Evolutionary conservation across 2,888 invertebrate species (phyloP), one percentile per base, ranked within the genome.

Genomic region (Cyclophora punctaria): DNA sequence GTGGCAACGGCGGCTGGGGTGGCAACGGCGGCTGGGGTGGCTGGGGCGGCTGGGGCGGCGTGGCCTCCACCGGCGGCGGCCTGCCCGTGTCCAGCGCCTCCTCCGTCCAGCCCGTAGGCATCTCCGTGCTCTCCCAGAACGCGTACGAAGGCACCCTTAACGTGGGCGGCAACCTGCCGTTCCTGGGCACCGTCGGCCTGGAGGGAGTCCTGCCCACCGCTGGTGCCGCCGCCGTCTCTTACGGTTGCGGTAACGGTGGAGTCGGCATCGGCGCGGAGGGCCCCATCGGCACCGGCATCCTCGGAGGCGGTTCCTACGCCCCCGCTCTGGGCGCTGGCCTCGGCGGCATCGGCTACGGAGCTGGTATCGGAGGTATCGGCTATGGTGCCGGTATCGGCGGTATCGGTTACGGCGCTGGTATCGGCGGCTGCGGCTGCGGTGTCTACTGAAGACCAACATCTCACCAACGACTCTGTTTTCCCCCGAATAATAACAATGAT

Each of bases 61-160:
- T 57, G 33, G 55, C 60, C 7, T 59, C 63, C 48, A 57, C 60
- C 46, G 69, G 73, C 3, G 71, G 69, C 3, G 64, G 63, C 3
- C 62, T 77, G 20, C 51, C 64, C 3, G 60, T 69, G 0, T 55
- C 64, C 50, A 71, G 73, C 49, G 52, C 54, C 3, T 74, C 73
- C 5, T 63, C 69, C 3, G 48, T 67, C 45, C 48, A 67, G 0
- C 71, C 73, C 7, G 60, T 57, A 7, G 76, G 78, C 1, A 61
- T 77, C 5, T 64, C 69, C 5, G 59, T 76, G 35, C 51, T 63
- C 3, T 73, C 76, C 44, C 74, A 75, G 43, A 76, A 76, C 49
- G 62, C 59, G 2, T 71, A 66, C 52, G 72, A 72, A 51, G 77
- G 76, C 3, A 48, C 58, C n/a, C 51, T 76, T n/a, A 48, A 55